Percentiles rank a stretch among this genome's conserved stretches.
Conservation (phyloP, 1,140 invertebrate species). For the Plodia interpunctella region DNA sequence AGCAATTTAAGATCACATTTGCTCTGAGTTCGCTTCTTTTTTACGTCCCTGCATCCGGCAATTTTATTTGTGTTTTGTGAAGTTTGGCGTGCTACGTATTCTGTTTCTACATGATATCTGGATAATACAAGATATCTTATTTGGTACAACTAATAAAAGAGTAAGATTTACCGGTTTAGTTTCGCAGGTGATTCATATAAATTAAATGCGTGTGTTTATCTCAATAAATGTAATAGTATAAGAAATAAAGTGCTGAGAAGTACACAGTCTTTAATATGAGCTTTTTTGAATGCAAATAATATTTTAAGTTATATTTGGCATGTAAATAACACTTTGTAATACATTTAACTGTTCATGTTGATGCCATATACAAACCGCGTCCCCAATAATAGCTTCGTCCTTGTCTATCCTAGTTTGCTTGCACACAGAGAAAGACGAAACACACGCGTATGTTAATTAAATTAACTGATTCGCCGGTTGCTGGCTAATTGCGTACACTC, state of each 20-base stretch:
- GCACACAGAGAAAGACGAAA: conserved; percentile 17
- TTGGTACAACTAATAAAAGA: background rate
- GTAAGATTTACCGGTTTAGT: no score
- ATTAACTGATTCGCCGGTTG: conserved; percentile 40
- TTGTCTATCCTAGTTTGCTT: conserved; percentile 6
- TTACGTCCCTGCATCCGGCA: conserved; percentile 54
- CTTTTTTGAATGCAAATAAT: no score
- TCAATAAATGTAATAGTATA: no score
- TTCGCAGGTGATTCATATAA: no score
- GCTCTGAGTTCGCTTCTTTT: conserved; percentile 30
- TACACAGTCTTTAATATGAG: background rate
- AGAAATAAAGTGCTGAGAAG: no score
- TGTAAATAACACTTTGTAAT: no score
- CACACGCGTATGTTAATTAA: conserved; percentile 40
- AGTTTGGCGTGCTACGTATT: conserved; percentile 34
- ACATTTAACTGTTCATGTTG: no score
- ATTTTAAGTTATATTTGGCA: no score
- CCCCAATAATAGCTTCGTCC: background rate
- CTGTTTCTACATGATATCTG: background rate
- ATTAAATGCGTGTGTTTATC: no score
- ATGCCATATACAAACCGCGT: no score
- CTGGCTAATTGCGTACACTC: conserved; percentile 37
- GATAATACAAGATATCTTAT: conserved; percentile 6
- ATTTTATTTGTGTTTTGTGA: conserved; percentile 41
- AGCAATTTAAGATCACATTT: conserved; percentile 48